Conservation (phyloP, 2,797 vertebrate genomes). For the Cynopterus sphinx region DNA sequence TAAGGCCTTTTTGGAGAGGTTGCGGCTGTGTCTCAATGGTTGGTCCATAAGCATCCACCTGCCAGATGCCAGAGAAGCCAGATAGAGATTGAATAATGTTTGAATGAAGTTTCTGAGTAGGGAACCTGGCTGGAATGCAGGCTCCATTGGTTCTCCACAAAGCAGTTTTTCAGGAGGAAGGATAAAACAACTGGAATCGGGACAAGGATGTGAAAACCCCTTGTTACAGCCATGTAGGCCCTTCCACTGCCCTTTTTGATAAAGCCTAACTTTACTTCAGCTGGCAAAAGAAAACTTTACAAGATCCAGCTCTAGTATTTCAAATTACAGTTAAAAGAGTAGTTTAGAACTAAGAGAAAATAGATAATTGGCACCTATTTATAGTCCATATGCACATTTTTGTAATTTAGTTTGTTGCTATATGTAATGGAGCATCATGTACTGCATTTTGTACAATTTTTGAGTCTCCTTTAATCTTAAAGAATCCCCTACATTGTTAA, state of each 20-base stretch:
- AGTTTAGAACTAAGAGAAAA: neutral
- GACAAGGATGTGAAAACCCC: too few relatives aligned
- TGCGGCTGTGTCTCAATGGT: fast-evolving
- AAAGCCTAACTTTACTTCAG: neutral
- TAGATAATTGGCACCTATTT: neutral
- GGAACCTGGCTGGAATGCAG: neutral
- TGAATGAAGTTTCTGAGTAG: neutral
- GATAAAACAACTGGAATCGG: fast-evolving
- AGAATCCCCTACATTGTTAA: neutral
- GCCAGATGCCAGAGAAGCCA: neutral
- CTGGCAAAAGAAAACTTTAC: neutral
- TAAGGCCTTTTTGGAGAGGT: neutral
- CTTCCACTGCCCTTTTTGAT: neutral
- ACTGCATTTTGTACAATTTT: neutral
- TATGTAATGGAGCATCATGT: neutral
- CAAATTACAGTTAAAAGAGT: neutral
- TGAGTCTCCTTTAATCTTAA: neutral
- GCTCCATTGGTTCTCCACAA: neutral
- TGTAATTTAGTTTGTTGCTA: neutral
- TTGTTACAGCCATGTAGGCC: neutral
- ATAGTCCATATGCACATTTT: neutral
- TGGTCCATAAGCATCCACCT: too few relatives aligned
- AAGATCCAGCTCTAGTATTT: neutral
- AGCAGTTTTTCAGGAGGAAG: neutral
- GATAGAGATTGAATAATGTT: neutral